These are phyloP conservation scores for Cavia aperea DNA, from an alignment of 2,113 vertebrate species.

Conservation along the genomic window DNA sequence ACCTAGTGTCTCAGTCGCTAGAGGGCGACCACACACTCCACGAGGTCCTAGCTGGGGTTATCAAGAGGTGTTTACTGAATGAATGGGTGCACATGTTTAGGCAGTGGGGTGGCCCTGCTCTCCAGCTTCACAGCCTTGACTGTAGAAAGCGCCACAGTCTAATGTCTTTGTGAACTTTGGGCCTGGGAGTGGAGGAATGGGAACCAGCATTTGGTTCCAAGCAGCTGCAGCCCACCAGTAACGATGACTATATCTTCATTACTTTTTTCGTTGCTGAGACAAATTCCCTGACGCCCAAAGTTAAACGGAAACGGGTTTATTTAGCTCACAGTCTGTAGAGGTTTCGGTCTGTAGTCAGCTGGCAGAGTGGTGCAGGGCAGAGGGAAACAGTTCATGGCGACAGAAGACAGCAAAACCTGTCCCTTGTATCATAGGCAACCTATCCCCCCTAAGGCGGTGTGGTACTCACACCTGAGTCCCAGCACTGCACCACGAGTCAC, in stretches of 20 bases:
- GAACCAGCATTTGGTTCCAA: background rate
- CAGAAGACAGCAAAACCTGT: background rate
- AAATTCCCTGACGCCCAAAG: background rate
- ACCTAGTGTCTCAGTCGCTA: background rate
- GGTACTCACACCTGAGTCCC: background rate
- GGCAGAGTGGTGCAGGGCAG: background rate
- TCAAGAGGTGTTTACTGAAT: background rate
- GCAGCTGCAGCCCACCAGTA: accelerated
- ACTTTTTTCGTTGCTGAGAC: background rate
- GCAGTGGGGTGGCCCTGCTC: background rate
- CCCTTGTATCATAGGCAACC: background rate
- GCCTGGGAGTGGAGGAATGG: background rate
- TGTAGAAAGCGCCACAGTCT: background rate
- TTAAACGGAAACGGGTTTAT: background rate
- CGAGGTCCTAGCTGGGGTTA: background rate
- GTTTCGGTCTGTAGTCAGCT: background rate
- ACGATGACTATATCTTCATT: background rate
- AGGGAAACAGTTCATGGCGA: background rate
- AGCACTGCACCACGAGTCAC: background rate
- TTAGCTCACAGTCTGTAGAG: background rate
- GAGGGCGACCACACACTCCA: background rate
- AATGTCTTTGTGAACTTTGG: background rate
- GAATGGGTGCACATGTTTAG: background rate
- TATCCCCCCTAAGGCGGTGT: background rate
- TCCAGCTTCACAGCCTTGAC: background rate